Base-by-base conservation (phyloP, 2,113 vertebrate genomes). In the Hypomesus transpacificus region DNA sequence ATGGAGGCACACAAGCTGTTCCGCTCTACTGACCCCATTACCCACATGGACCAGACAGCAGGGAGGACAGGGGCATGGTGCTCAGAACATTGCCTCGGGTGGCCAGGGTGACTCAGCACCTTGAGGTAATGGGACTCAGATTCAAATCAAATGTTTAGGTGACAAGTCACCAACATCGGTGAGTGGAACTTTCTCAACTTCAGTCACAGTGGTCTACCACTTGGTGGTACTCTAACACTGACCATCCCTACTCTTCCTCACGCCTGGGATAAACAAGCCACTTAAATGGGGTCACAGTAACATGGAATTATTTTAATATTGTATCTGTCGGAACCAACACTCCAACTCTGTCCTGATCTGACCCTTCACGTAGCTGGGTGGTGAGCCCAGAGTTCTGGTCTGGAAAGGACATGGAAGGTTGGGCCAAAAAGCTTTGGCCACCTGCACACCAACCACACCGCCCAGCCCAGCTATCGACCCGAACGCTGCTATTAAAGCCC, bases 391-490 rank as follows among this genome's bases (percentile, higher is more conserved):
- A 34, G 62, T 39, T 18, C 31, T 31, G 17, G 28, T 18, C 59
- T 52, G 17, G 8, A 26, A 0, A 64, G 51, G 59, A 51, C 34
- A 24, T 0, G 61, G 31, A 62, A 71, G 22, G 58, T 62, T 8
- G 14, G 51, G 24, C 24, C 9, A 24, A 54, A 18, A 63, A 18
- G 8, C 24, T 5, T 52, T 18, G 66, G 66, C 62, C 69, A 75
- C 24, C 70, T n/a, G 31, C 22, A 46, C 3, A 8, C 34, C 62
- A 75, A 68, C 65, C 34, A 11, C n/a, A 4, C 20, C 9, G 3
- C 50, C 62, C 31, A 59, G 74, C 59, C 26, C 4, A 66, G 58
- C 22, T 69, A 76, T 79, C 59, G 24, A 80, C 69, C 77, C 70
- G 66, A 17, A 26, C 50, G n/a, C 61, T 39, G 75, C 34, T 31